Base-by-base conservation (phyloP, 2,888 invertebrate genomes). In the Autographa pulchrina region DNA sequence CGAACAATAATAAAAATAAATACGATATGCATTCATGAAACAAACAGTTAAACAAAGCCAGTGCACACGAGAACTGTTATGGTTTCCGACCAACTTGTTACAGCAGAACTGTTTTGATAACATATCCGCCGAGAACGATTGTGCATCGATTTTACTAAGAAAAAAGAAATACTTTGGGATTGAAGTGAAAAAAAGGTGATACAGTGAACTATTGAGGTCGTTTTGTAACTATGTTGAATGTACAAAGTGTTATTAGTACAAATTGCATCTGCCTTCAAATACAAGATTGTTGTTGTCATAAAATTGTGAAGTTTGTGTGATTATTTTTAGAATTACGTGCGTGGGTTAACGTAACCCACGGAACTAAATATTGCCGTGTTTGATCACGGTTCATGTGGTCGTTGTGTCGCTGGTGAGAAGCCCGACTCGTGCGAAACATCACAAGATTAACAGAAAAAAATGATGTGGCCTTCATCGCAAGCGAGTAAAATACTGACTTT, bases 401-500 rank as follows among this genome's bases (percentile, higher is more conserved):
- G 48, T 20, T 52, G 60, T 35, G 71, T 60, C 59, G 41, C 20
- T 63, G 61, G 35, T 52, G 60, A 66, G 67, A 80, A 78, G 68
- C 74, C 68, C 65, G 67, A 61, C 59, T 52, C 43, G 72, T 74
- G 64, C 65, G 59, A 13, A 62, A 38, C 58, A 58, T 20, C 38
- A 56, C 67, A 65, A 66, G 70, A 86, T 60, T 61, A 76, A 43
- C 69, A 64, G 58, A 65, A 74, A 93, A n/a, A 89, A 84, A 97
- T 97, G 97, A 96, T 97, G 94, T 97, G 97, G 88, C 97, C 97
- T 70, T 96, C 97, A 72, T 97, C 97, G 9, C 97, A 97, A 93
- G 96, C 97, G 59, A 97, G 97, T 91, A 97, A 97, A 95, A 90
- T 97, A 64, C 94, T 97, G 65, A 94, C 97, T 63, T 88, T 95